Evolutionary conservation across 2,888 invertebrate species (phyloP).

Genomic region (Dolichopus griseipennis): DNA sequence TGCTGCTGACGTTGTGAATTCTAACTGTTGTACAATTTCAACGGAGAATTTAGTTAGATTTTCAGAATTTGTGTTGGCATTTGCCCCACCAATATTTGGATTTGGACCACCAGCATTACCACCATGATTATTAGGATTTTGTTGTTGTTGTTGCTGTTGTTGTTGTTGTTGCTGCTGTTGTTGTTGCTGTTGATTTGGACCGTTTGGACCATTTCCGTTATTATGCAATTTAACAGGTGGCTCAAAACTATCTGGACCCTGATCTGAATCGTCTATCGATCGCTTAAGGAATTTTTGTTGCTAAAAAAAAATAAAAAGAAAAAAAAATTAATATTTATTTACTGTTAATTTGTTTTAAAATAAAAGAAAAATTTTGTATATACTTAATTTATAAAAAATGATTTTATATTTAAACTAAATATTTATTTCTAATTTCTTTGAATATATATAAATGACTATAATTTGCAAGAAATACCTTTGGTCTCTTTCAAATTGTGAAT

Average conservation of each 20-base stretch:
- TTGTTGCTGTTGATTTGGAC: conserved; percentile 35
- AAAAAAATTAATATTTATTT: conserved; percentile 12
- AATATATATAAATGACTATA: no score
- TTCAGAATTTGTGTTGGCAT: conserved; percentile 35
- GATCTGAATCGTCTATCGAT: conserved; percentile 55
- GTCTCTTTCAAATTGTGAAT: no score
- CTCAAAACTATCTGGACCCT: conserved; percentile 48
- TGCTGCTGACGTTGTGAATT: conserved; percentile 79
- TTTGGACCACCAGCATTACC: conserved; percentile 14
- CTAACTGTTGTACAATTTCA: conserved; percentile 84
- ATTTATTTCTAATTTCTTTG: no score
- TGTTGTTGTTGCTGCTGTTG: conserved; percentile 36
- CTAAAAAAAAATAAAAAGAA: conserved; percentile 44
- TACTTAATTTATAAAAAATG: conserved; percentile 6
- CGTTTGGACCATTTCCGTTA: conserved; percentile 37
- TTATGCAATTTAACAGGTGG: conserved; percentile 68
- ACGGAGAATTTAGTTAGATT: conserved; percentile 72
- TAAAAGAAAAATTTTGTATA: conserved; percentile 7
- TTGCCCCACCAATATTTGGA: conserved; percentile 11
- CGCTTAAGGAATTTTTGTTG: conserved; percentile 78
- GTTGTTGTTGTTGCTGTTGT: conserved; percentile 20
- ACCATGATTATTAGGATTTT: conserved; percentile 7
- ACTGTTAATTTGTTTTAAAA: conserved; percentile 12
- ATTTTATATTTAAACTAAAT: no score
- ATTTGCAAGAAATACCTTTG: no score